These are phyloP conservation scores for Etheostoma spectabile DNA, from an alignment of 2,113 vertebrate species.

Conservation along the genomic window DNA sequence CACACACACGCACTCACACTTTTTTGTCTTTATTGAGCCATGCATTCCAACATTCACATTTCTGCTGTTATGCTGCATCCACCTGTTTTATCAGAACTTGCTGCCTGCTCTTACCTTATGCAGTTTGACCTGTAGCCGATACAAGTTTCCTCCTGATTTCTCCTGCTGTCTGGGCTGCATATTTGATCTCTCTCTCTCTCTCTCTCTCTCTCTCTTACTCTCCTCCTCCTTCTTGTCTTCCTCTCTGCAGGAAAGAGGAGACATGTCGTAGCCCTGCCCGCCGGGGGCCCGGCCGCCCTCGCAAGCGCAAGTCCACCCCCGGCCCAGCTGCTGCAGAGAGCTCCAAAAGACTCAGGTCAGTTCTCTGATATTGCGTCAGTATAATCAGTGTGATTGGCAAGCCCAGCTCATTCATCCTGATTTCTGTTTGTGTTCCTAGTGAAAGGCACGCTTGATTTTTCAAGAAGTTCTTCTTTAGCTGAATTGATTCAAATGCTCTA, in stretches of 20 bases:
- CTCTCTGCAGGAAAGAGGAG: constrained; percentile 90
- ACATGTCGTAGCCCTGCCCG: constrained; percentile 92
- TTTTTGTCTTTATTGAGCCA: constrained; percentile 53
- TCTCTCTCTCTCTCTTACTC: neutral
- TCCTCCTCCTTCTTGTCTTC: constrained; percentile 44
- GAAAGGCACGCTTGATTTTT: constrained; percentile 81
- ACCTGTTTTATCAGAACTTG: constrained; percentile 63
- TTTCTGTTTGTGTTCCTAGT: constrained; percentile 81
- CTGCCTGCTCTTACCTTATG: constrained; percentile 60
- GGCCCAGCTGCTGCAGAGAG: constrained; percentile 77
- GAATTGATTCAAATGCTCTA: constrained; percentile 79
- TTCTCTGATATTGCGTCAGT: constrained; percentile 60
- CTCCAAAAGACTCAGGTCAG: constrained; percentile 92
- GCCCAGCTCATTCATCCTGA: constrained; percentile 78
- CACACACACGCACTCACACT: constrained; percentile 28
- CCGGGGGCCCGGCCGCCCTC: constrained; percentile 93
- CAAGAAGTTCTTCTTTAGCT: constrained; percentile 79
- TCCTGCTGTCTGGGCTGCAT: constrained; percentile 48
- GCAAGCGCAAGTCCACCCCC: constrained; percentile 90
- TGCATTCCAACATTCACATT: constrained; percentile 62
- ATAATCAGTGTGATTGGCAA: constrained; percentile 81
- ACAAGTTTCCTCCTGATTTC: constrained; percentile 56
- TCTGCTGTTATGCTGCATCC: constrained; percentile 59
- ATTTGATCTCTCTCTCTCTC: constrained; percentile 54
- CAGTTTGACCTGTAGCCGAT: constrained; percentile 73